These are phyloP conservation scores for Chrysomela aeneicollis DNA, from an alignment of 2,888 invertebrate genomes.

Conservation along the genomic window DNA sequence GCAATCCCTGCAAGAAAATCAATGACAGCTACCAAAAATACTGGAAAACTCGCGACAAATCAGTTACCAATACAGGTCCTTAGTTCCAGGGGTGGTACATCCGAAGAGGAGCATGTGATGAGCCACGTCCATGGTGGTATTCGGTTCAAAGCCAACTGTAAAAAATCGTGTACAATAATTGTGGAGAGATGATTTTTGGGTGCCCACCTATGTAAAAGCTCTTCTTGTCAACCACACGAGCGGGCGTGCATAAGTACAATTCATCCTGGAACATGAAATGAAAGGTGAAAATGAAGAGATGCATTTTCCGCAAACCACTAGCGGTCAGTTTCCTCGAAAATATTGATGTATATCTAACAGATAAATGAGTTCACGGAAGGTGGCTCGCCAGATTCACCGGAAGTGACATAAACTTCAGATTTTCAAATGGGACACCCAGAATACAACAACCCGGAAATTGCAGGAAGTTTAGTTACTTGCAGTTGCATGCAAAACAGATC, in stretches of 20 bases:
- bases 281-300: too few relatives aligned
- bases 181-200: constrained; percentile 52
- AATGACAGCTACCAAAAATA: too few relatives aligned
- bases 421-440: too few relatives aligned
- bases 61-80: constrained; percentile 76
- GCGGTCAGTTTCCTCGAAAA: too few relatives aligned
- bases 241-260: constrained; percentile 89
- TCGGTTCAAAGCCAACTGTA: constrained; percentile 90
- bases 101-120: constrained; percentile 96
- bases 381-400: too few relatives aligned
- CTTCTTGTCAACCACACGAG: constrained; percentile 78
- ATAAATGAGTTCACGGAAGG: too few relatives aligned
- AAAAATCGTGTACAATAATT: constrained; percentile 49
- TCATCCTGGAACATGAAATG: constrained; percentile 76
- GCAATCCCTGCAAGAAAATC: constrained; percentile 75
- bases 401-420: too few relatives aligned
- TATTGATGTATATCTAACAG: too few relatives aligned
- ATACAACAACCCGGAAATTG: too few relatives aligned
- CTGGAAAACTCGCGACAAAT: not conserved
- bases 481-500: too few relatives aligned
- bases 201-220: constrained; percentile 83
- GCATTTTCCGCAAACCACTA: too few relatives aligned
- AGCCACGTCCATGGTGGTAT: constrained; percentile 88
- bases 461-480: too few relatives aligned
- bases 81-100: constrained; percentile 80